Percentiles rank a stretch among this genome's conserved stretches.
These are phyloP conservation scores for Holcopasites calliopsidis DNA, from an alignment of 1,140 invertebrate species.

Conservation along the genomic window DNA sequence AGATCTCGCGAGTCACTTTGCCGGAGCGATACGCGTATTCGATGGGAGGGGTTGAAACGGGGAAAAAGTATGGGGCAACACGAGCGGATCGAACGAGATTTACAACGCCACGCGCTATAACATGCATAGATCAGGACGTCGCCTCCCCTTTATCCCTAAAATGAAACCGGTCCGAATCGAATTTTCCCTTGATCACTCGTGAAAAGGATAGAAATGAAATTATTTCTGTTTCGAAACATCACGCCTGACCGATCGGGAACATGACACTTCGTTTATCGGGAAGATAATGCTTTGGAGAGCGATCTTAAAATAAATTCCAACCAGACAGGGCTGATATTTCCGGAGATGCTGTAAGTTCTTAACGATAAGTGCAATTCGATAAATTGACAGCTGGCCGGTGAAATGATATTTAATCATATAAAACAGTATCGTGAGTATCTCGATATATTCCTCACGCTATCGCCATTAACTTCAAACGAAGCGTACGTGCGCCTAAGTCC, in stretches of 20 bases:
- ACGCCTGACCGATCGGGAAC: neutral
- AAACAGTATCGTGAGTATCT: too few species aligned
- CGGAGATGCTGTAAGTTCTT: neutral
- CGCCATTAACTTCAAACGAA: too few species aligned
- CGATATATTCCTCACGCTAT: too few species aligned
- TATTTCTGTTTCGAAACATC: slow-evolving; percentile 20
- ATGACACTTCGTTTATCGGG: slow-evolving; percentile 10
- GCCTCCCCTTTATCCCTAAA: slow-evolving; percentile 16
- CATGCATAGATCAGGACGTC: slow-evolving; percentile 5
- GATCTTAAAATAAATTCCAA: neutral
- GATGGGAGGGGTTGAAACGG: neutral
- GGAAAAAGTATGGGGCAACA: neutral
- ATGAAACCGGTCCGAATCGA: slow-evolving; percentile 23
- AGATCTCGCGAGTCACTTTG: slow-evolving; percentile 20
- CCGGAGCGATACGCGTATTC: neutral
- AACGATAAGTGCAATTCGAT: neutral
- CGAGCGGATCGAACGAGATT: slow-evolving; percentile 19
- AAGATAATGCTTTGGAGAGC: neutral
- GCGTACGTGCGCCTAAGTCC: too few species aligned
- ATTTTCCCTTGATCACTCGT: slow-evolving; percentile 23
- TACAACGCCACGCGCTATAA: slow-evolving; percentile 14
- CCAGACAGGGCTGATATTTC: neutral
- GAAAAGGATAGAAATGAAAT: slow-evolving; percentile 34
- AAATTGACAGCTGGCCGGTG: too few species aligned
- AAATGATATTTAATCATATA: too few species aligned